These are phyloP conservation scores for Paratrypauchen microcephalus DNA, from an alignment of 2,797 vertebrate species.

Conservation along the genomic window DNA sequence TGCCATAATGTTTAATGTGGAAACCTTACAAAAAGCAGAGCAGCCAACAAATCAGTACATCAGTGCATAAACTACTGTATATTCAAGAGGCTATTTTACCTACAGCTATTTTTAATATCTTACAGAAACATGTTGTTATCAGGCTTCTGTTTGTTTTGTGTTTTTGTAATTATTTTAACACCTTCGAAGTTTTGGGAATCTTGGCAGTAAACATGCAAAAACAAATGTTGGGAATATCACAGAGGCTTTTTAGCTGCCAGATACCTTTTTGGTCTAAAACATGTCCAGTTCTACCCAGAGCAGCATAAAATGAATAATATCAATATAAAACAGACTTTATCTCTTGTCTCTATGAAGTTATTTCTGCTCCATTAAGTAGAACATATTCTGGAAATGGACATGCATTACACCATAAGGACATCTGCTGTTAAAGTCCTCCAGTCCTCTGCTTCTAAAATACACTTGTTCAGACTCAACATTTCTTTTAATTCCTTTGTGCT, in stretches of 20 bases:
- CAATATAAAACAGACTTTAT: conserved; percentile 14
- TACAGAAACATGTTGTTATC: conserved; percentile 20
- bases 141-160: conserved; percentile 28
- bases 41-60: neutral
- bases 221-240: conserved; percentile 39
- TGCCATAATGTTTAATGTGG: no score
- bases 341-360: conserved; percentile 35
- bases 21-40: neutral
- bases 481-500: conserved; percentile 54
- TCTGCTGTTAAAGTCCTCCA: conserved; percentile 51
- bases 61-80: neutral
- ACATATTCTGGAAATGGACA: conserved; percentile 32
- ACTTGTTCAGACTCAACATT: conserved; percentile 48
- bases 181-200: conserved; percentile 53
- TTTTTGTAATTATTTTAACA: conserved; percentile 26
- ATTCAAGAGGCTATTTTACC: neutral
- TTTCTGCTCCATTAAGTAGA: conserved; percentile 30
- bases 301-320: neutral
- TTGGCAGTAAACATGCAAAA: conserved; percentile 21
- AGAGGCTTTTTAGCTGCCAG: conserved; percentile 31
- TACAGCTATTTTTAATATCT: neutral
- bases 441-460: conserved; percentile 43
- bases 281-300: neutral
- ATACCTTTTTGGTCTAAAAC: conserved; percentile 16
- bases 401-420: conserved; percentile 38